Percentiles rank a stretch among this genome's conserved stretches.
phyloP scores from a whole-genome alignment of 2,113 vertebrate species.

The Cettia cetti region DNA sequence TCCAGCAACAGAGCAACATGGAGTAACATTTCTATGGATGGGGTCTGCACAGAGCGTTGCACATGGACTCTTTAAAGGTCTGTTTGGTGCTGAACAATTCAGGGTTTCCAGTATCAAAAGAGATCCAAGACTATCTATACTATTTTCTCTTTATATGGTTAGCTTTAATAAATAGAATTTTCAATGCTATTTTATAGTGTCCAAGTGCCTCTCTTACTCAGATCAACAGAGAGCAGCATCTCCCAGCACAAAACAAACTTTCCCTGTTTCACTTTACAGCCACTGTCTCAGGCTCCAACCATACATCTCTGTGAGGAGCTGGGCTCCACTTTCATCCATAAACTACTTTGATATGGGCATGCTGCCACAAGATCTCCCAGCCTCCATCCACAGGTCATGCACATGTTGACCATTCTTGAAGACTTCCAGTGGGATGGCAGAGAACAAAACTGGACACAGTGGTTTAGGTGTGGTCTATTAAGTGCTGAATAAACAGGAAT shows the following conservation, averaged over 20 bases:
- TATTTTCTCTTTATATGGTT: neutral
- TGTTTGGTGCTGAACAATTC: neutral
- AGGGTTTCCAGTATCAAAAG: neutral
- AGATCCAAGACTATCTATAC: neutral
- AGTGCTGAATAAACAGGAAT: slow-evolving; percentile 2
- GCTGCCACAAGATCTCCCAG: neutral
- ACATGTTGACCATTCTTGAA: neutral
- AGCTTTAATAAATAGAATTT: neutral
- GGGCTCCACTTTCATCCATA: neutral
- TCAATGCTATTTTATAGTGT: neutral
- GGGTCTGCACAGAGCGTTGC: neutral
- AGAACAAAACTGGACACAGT: neutral
- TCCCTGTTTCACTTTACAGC: neutral
- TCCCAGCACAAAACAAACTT: neutral
- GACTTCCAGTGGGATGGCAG: neutral
- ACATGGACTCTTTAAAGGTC: accelerated
- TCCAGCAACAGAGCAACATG: neutral
- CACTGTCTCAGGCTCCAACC: neutral
- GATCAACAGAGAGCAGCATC: neutral
- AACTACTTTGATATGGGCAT: neutral
- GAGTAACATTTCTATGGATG: neutral
- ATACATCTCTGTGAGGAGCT: neutral
- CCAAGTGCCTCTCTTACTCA: neutral
- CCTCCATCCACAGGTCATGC: neutral
- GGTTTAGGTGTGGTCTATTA: neutral